Evolutionary conservation across 1,140 invertebrate genomes (phyloP), one percentile per base, ranked within the genome.

Genomic region (Anoplolepis gracilipes): DNA sequence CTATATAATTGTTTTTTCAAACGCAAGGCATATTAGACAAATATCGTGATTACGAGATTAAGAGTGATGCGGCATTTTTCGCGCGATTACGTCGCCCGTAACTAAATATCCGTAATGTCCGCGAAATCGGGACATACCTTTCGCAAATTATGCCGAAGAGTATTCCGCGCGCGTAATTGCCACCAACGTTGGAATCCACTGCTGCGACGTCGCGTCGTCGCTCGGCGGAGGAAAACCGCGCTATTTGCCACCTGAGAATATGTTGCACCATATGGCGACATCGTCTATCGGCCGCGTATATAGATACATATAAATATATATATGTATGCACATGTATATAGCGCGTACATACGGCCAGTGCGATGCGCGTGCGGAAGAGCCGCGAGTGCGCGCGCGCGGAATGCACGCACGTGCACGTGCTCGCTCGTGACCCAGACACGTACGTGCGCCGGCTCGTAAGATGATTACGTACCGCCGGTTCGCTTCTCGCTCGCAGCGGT

Each of bases 181-280:
- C 72, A 33, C 4, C 36, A n/a, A 36, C 73, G n/a, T 7, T 22
- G 75, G 39, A 78, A 78, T 78, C 39, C 75, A 62, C 11, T 3
- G 42, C 0, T 46, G 28, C 82, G 70, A 49, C 76, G 70, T 59
- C 36, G 6, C 36, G 36, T 36, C 55, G 22, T 59, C 22, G 73
- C 67, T 65, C 67, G 69, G 11, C 65, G n/a, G n/a, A 19, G 42
- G 7, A 62, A 79, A 76, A 81, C 79, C 30, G 55, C 79, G 77
- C 33, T 22, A 55, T 49, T 77, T 28, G 77, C 57, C 82, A 90
- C 85, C 87, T 91, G 87, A 92, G 81, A 84, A 85, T 88, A 72
- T 57, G 84, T 91, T 90, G 90, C 91, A 70, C 87, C 87, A 91
- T 86, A 89, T 87, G 90, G 85, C 87, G 90, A 91, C 90, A 90